Conservation (phyloP, 2,797 vertebrate species). For the Pygocentrus nattereri region DNA sequence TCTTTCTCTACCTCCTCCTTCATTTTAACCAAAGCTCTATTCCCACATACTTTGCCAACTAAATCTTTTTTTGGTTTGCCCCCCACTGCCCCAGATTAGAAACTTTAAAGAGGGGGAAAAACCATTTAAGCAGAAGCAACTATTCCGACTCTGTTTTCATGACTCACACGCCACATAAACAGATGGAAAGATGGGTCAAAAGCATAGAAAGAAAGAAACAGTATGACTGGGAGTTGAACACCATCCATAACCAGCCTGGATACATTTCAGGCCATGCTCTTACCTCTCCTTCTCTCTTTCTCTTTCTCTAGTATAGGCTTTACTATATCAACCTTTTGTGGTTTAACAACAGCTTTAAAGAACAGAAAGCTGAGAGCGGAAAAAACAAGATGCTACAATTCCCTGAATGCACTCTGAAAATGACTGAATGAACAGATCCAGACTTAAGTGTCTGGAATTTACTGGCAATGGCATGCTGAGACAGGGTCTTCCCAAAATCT, state of each 20-base stretch:
- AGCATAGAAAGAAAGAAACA: too few species aligned
- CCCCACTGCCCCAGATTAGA: too few species aligned
- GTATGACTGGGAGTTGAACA: too few species aligned
- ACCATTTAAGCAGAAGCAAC: too few species aligned
- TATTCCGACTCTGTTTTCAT: too few species aligned
- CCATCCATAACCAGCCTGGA: too few species aligned
- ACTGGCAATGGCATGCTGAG: neutral
- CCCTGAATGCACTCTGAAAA: constrained; percentile 5
- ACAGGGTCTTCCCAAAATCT: constrained; percentile 37
- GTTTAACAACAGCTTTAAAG: constrained; percentile 44
- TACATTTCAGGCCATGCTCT: too few species aligned
- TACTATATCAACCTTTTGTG: neutral
- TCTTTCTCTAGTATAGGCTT: too few species aligned
- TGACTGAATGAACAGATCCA: neutral
- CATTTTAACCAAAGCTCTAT: constrained; percentile 56
- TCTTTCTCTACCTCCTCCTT: constrained; percentile 18
- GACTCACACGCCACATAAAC: too few species aligned
- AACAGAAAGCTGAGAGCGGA: neutral
- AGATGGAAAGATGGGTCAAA: too few species aligned
- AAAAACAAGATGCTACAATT: neutral
- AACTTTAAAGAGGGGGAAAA: too few species aligned
- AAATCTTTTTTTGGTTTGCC: constrained; percentile 19
- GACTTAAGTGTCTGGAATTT: neutral
- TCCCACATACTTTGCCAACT: constrained; percentile 41
- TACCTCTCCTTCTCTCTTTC: too few species aligned